Base-by-base conservation (phyloP, 2,888 invertebrate genomes). In the Ecdyonurus torrentis region DNA sequence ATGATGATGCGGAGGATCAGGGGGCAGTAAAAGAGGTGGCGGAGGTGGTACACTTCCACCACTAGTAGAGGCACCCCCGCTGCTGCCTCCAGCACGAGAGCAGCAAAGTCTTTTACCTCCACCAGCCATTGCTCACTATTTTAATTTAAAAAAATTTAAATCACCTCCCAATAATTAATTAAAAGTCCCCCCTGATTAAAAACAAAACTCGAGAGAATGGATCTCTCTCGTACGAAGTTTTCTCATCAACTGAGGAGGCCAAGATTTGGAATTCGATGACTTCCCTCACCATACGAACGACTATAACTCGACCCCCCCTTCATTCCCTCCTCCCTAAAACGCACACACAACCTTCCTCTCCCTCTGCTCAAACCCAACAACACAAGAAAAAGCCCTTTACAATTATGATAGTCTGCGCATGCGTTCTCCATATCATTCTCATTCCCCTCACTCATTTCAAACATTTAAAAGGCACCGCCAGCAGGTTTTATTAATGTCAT, bases 101-200 rank as follows among this genome's bases (percentile, higher is more conserved):
- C 76, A 76, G 73, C 76, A 76, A 73, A 75, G 72, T 74, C 77
- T 74, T 74, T 76, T 75, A 58, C 50, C 58, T 72, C 74, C 74
- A 69, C 74, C 68, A 61, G 70, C 68, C 70, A 70, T 70, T 65
- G 62, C 65, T 62, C 65, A 60, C 61, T 61, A 59, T 63, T 63
- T 10, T 15, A 37, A 37, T 5, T 37, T 37, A 37, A 15, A 37
- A 10, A 10, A 37, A 37, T 37, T 10, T 37, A 37, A 37, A 37
- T 37, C 37, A 37, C 37, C 37, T 5, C 37, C 15, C 15, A 10
- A 10, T 37, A 15, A 10, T 37, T 37, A 37, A 37, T 15, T n/a
- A n/a, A n/a, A n/a, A n/a, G n/a, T n/a, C 5, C 37, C 37, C 37
- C 37, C 37, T 37, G 5, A 37, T 37, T 37, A 37, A 37, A 37